phyloP scores from a whole-genome alignment of 2,888 invertebrate species.

The Pachliopta kotzebuea region DNA sequence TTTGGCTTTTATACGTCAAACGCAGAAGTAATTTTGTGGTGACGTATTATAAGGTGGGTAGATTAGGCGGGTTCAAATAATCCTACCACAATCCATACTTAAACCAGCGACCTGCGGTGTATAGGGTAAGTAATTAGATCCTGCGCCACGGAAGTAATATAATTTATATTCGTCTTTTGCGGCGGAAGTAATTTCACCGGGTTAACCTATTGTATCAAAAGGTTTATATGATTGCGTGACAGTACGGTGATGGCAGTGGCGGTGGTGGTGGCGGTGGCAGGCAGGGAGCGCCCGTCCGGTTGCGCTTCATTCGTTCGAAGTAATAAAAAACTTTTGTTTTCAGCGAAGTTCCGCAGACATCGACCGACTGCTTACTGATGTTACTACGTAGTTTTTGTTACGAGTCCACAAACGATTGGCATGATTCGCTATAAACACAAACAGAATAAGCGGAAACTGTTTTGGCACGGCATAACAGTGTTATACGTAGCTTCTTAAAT shows the following conservation, averaged over 20 bases:
- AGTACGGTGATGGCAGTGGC: slow-evolving; percentile 52
- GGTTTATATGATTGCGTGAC: slow-evolving; percentile 37
- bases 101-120: too few species aligned
- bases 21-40: too few species aligned
- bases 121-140: too few species aligned
- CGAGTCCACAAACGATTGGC: not conserved
- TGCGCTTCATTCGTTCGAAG: slow-evolving; percentile 48
- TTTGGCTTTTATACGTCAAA: too few species aligned
- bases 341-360: slow-evolving; percentile 40
- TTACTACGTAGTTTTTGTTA: slow-evolving; percentile 23
- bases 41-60: too few species aligned
- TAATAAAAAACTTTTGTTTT: slow-evolving; percentile 52
- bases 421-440: not conserved
- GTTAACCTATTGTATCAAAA: slow-evolving; percentile 1
- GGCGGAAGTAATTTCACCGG: not conserved
- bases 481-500: too few species aligned
- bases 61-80: too few species aligned
- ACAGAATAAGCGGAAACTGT: not conserved
- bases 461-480: not conserved
- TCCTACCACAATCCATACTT: too few species aligned
- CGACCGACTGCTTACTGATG: slow-evolving; percentile 34
- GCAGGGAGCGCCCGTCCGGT: slow-evolving; percentile 43
- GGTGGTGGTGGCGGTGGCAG: slow-evolving; percentile 56
- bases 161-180: not conserved
- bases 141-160: too few species aligned